These are phyloP conservation scores for Drosophila nr. perissopoda DNA, from an alignment of 2,888 invertebrate species.

Conservation along the genomic window DNA sequence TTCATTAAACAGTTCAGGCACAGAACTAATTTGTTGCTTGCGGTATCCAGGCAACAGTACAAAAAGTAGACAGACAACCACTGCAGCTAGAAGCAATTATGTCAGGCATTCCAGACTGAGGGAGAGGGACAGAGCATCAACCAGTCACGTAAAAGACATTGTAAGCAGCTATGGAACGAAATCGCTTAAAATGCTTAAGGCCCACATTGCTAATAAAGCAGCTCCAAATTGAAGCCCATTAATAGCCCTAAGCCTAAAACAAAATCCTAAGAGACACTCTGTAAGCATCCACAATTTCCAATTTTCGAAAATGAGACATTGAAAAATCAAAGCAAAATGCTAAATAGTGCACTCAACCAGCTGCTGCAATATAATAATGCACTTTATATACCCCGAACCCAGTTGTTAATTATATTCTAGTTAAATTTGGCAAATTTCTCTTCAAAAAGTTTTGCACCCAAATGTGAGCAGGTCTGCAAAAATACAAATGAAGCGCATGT, in stretches of 20 bases:
- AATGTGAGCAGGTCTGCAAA: neutral
- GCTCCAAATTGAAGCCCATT: neutral
- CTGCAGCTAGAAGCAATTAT: constrained; percentile 44
- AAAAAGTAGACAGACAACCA: constrained; percentile 6
- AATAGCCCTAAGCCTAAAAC: neutral
- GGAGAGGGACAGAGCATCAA: neutral
- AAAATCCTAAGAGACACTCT: neutral
- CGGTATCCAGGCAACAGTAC: constrained; percentile 37
- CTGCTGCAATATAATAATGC: neutral
- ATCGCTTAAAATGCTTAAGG: neutral
- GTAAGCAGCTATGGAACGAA: constrained; percentile 22
- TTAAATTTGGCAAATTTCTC: neutral
- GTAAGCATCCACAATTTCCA: neutral
- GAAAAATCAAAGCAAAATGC: neutral
- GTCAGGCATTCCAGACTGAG: constrained; percentile 4
- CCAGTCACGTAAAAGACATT: constrained; percentile 41
- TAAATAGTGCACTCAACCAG: neutral
- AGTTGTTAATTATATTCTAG: neutral
- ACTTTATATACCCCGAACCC: neutral
- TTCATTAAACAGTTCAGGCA: constrained; percentile 70
- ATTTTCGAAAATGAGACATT: neutral
- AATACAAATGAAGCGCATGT: too few species aligned
- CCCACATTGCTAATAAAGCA: neutral
- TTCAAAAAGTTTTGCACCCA: neutral
- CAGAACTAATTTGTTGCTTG: constrained; percentile 60